Conservation (phyloP, 2,888 invertebrate species). For the Leucophenga maculata region DNA sequence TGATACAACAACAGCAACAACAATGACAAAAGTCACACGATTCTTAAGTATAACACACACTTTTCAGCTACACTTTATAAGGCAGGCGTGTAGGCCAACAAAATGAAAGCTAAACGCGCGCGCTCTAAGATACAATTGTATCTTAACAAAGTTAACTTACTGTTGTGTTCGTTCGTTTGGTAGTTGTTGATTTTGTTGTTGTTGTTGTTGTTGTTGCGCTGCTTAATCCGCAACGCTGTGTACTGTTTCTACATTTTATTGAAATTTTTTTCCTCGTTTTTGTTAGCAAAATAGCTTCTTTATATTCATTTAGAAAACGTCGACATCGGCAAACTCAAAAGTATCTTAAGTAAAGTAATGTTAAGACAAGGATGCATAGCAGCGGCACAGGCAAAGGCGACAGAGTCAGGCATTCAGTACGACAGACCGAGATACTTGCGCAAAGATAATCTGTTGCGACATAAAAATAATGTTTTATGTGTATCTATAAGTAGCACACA, state of each 20-base stretch:
- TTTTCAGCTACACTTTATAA: no score
- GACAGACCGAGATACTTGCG: conserved; percentile 12
- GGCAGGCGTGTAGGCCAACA: no score
- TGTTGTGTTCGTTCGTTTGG: no score
- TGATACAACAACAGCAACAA: neutral
- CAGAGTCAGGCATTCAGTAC: neutral
- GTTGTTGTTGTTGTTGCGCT: conserved; percentile 44
- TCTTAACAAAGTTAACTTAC: conserved; percentile 33
- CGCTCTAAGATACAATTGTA: conserved; percentile 18
- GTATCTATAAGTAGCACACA: no score
- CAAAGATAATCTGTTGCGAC: conserved; percentile 35
- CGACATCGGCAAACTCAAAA: conserved; percentile 12
- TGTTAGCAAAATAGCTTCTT: conserved; percentile 11
- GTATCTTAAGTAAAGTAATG: neutral
- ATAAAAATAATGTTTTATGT: conserved; percentile 39
- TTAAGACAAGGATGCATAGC: neutral
- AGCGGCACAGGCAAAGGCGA: neutral
- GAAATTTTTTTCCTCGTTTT: conserved; percentile 25
- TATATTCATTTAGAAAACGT: conserved; percentile 12
- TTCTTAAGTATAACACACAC: neutral
- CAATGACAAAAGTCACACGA: conserved; percentile 11
- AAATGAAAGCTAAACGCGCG: conserved; percentile 1
- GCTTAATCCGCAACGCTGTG: conserved; percentile 48
- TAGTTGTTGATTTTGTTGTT: conserved; percentile 46
- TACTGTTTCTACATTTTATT: conserved; percentile 36